A percentile compares a stretch with the other conserved stretches of the same genome.
phyloP scores from a whole-genome alignment of 2,888 invertebrate species.

The Rhabditoides inermis region DNA sequence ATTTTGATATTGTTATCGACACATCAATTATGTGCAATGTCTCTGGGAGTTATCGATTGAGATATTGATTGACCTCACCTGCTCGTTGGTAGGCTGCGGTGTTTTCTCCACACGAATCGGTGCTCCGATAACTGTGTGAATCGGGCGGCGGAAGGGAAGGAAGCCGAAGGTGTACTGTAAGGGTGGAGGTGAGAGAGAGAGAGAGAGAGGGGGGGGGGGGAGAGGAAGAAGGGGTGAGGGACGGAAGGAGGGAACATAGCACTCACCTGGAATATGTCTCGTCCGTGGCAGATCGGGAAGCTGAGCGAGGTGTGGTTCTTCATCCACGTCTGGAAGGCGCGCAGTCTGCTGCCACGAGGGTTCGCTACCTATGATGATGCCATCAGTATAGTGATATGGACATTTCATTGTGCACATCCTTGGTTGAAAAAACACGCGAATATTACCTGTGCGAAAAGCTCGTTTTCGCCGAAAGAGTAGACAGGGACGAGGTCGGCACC shows the following conservation, averaged over 20 bases:
- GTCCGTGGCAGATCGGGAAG: slow-evolving; percentile 55
- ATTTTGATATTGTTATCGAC: too few species aligned
- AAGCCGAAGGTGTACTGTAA: slow-evolving; percentile 82
- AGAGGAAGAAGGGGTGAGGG: background rate
- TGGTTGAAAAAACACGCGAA: too few species aligned
- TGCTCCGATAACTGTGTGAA: slow-evolving; percentile 78
- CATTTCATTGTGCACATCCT: too few species aligned
- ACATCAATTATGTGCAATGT: too few species aligned
- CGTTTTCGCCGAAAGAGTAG: slow-evolving; percentile 55
- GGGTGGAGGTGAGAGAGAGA: slow-evolving; percentile 53
- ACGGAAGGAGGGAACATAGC: too few species aligned
- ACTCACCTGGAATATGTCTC: slow-evolving; percentile 68
- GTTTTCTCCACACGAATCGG: slow-evolving; percentile 71
- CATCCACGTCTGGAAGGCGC: slow-evolving; percentile 30
- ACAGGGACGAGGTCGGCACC: slow-evolving; percentile 54
- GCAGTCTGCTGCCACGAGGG: slow-evolving; percentile 27
- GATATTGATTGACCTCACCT: too few species aligned
- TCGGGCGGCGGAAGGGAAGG: slow-evolving; percentile 70
- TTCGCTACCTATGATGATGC: slow-evolving; percentile 16
- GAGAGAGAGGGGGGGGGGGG: background rate
- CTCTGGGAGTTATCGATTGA: too few species aligned
- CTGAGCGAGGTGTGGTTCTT: slow-evolving; percentile 52
- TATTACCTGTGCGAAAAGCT: slow-evolving; percentile 45
- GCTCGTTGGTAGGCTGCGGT: slow-evolving; percentile 66
- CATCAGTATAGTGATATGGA: too few species aligned